Percentiles rank a stretch among this genome's conserved stretches.
phyloP scores from a whole-genome alignment of 2,888 invertebrate genomes.

The Euplagia quadripunctaria region DNA sequence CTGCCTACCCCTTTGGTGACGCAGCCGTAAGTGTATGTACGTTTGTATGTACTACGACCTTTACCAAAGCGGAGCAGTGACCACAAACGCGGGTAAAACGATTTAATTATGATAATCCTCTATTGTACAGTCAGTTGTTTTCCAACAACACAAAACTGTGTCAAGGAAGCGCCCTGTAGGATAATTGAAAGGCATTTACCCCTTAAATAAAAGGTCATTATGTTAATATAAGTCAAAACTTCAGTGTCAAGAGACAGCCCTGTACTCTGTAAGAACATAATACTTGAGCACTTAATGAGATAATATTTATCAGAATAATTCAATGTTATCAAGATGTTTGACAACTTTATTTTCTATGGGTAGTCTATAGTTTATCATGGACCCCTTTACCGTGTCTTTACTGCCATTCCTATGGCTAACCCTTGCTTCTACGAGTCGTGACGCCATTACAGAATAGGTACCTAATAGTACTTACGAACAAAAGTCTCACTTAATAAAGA shows the following conservation, averaged over 20 bases:
- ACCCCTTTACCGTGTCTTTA: too few relatives aligned
- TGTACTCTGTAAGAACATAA: not conserved
- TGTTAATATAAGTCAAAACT: not conserved
- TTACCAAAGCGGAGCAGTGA: not conserved
- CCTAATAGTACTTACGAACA: too few relatives aligned
- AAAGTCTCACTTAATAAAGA: too few relatives aligned
- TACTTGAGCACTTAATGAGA: not conserved
- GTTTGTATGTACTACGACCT: not conserved
- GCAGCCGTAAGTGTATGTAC: too few relatives aligned
- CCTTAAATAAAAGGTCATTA: not conserved
- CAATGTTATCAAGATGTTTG: too few relatives aligned
- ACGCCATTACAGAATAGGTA: too few relatives aligned
- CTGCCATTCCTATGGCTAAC: too few relatives aligned
- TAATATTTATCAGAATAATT: too few relatives aligned
- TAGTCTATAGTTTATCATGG: too few relatives aligned
- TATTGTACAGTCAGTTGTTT: not conserved
- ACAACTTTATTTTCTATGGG: too few relatives aligned
- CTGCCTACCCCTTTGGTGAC: too few relatives aligned
- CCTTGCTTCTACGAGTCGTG: too few relatives aligned
- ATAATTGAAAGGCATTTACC: not conserved
- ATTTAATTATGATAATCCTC: not conserved
- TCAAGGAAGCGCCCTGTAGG: not conserved
- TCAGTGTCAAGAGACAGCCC: not conserved
- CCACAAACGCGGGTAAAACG: not conserved
- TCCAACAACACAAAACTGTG: not conserved